Base-by-base conservation (phyloP, 1,140 invertebrate species). In the Bombus huntii region DNA sequence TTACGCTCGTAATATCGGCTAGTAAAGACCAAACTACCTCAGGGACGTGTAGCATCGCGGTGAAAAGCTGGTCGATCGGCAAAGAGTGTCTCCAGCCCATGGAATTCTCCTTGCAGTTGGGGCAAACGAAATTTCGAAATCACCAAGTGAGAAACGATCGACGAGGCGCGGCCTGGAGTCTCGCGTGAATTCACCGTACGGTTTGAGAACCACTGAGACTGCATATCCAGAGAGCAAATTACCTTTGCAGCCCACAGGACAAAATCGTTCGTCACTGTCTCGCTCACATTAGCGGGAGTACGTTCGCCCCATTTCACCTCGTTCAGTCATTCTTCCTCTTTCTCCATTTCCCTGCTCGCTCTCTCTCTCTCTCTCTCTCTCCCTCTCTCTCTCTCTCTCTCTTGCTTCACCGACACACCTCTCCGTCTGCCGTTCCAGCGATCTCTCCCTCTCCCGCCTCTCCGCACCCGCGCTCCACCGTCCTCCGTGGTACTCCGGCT, bases 221-320 rank as follows among this genome's bases (percentile, higher is more conserved):
- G 91, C 88, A 91, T 90, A 93, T 93, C 89, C 87, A 88, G 85
- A 89, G 90, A 90, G 90, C 90, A 92, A 94, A 93, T 93, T 94
- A 92, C 91, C 89, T 89, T 91, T 91, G 91, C 88, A 90, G 90
- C 78, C 92, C 89, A 90, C 90, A 93, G 86, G 83, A 92, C 87
- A 88, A 86, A 89, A 76, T 84, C 57, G 81, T 72, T 87, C 89
- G 81, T 85, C 85, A 59, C 83, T 81, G 80, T 87, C 71, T 66
- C 31, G 39, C 68, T 53, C 75, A 18, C 37, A 39, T 73, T 81
- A 83, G 79, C 88, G 79, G 84, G 71, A 83, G 74, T 68, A 42
- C 71, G 74, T 89, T 86, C 85, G 83, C 88, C 75, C 86, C 86
- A 71, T 86, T 80, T 72, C 57, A 68, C 70, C 87, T 72, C 76